A percentile compares a stretch with the other conserved stretches of the same genome.
Conservation (phyloP, 2,888 invertebrate genomes). For the Harpalus rufipes region DNA sequence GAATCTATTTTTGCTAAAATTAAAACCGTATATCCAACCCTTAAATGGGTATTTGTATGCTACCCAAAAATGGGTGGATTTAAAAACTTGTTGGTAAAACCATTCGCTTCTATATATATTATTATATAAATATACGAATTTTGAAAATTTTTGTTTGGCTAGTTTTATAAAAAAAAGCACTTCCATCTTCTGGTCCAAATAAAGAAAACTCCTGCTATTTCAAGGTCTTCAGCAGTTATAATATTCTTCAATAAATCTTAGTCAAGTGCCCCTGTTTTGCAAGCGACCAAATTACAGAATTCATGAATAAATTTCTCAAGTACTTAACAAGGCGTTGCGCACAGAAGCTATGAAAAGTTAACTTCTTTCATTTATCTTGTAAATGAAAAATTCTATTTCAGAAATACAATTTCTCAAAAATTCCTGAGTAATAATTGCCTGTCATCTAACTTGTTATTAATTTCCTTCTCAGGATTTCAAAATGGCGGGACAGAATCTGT, state of each 20-base stretch:
- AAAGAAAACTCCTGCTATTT: neutral
- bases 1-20: too few species aligned
- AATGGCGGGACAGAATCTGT: constrained; percentile 8
- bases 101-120: too few species aligned
- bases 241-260: neutral
- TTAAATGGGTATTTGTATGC: too few species aligned
- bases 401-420: constrained; percentile 15
- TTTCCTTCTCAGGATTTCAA: constrained; percentile 17
- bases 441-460: constrained; percentile 24
- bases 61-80: too few species aligned
- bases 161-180: too few species aligned
- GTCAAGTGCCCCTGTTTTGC: neutral
- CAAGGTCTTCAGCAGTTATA: neutral
- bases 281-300: neutral
- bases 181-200: too few species aligned
- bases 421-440: constrained; percentile 13
- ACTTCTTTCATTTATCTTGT: neutral
- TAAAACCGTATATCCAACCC: too few species aligned
- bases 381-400: constrained; percentile 17
- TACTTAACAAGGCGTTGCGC: neutral
- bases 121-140: too few species aligned
- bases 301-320: constrained; percentile 21
- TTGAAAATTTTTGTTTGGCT: too few species aligned
- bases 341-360: neutral
- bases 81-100: too few species aligned